phyloP scores from a whole-genome alignment of 1,140 invertebrate genomes.

The Brachionus paranguensis region DNA sequence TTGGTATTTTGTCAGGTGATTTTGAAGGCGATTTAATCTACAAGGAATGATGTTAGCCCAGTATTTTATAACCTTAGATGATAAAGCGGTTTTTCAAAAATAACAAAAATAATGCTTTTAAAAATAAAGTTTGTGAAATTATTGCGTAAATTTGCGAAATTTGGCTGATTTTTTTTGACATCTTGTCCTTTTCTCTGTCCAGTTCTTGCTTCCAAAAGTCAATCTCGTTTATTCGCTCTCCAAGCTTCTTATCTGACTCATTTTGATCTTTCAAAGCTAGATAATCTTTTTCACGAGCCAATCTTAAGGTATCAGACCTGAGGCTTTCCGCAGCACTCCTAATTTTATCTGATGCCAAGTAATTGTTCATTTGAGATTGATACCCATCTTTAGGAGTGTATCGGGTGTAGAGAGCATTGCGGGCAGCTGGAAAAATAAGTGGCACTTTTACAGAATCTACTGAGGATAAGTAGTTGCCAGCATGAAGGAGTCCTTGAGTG shows the following conservation, averaged over 20 bases:
- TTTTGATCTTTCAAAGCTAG: constrained; percentile 52
- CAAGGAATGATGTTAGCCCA: no score
- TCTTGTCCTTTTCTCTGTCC: constrained; percentile 70
- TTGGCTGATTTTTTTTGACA: no score
- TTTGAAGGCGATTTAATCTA: no score
- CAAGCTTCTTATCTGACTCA: constrained; percentile 57
- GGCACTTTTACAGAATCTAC: constrained; percentile 46
- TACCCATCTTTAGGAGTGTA: constrained; percentile 87
- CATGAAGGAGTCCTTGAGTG: constrained; percentile 47
- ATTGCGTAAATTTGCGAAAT: no score
- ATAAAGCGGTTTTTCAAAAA: no score
- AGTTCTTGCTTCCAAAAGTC: constrained; percentile 88
- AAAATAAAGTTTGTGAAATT: no score
- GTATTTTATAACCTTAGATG: no score
- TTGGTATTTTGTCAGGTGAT: no score
- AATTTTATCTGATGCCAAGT: constrained; percentile 69
- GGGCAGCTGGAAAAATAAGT: constrained; percentile 53
- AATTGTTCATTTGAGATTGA: constrained; percentile 74
- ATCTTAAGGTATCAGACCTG: constrained; percentile 50
- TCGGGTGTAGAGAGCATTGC: constrained; percentile 56
- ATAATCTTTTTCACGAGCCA: constrained; percentile 55
- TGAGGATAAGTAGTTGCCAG: constrained; percentile 44
- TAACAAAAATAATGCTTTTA: no score
- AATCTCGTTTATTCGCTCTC: constrained; percentile 81
- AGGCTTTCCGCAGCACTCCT: constrained; percentile 53